Evolutionary conservation across 2,888 invertebrate species (phyloP).

Genomic region (Chrysolina haemoptera): DNA sequence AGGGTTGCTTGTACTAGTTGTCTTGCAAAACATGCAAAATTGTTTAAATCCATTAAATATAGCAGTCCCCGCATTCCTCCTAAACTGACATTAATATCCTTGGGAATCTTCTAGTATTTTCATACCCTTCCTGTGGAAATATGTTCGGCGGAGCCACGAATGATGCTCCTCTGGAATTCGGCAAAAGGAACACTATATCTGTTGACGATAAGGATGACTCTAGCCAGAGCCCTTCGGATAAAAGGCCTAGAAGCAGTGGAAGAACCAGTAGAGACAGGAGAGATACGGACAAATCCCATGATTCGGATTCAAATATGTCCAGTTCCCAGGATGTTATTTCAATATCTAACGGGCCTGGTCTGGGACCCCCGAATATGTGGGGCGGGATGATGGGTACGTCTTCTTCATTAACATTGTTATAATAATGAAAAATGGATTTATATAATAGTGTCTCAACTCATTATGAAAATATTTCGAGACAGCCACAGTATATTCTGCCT

Average conservation of each 20-base stretch:
- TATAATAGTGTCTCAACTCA: no score
- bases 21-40: no score
- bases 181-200: slow-evolving; percentile 72
- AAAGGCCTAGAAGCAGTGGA: slow-evolving; percentile 36
- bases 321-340: slow-evolving; percentile 62
- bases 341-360: slow-evolving; percentile 57
- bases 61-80: no score
- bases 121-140: no score
- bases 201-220: slow-evolving; percentile 68
- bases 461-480: no score
- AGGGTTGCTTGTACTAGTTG: no score
- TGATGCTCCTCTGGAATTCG: slow-evolving; percentile 77
- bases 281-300: slow-evolving; percentile 68
- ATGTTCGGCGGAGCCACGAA: slow-evolving; percentile 67
- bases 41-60: no score
- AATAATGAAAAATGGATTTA: no score
- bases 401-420: not conserved
- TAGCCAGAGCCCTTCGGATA: slow-evolving; percentile 62
- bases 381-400: slow-evolving; percentile 65
- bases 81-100: no score
- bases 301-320: slow-evolving; percentile 69
- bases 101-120: no score
- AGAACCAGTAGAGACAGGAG: slow-evolving; percentile 62
- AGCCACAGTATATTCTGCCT: no score
- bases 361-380: slow-evolving; percentile 66